Evolutionary conservation across 2,888 invertebrate species (phyloP), one percentile per base, ranked within the genome.

Genomic region (Trichogramma evanescens): DNA sequence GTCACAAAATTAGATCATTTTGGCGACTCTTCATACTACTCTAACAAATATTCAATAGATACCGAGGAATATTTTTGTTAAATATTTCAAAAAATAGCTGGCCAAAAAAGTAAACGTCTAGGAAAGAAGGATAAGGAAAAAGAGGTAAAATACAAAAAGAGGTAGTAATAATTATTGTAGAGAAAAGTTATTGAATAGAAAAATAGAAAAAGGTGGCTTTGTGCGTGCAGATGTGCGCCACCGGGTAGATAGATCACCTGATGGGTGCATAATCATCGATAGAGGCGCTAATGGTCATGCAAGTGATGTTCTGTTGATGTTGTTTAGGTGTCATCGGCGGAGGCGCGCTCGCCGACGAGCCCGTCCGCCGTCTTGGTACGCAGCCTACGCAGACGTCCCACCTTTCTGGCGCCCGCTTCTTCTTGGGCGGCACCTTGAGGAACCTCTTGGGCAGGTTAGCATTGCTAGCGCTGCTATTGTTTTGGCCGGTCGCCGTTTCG

Each of bases 361-460:
- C 39, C 41, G 68, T 61, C 62, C 76, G 75, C 68, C 76, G 75
- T 64, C 76, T 70, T 46, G 76, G 76, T 54, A 76, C 74, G 57
- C 74, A 76, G 54, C 75, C 76, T 45, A 71, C 71, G 64, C 84
- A 83, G 62, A 77, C 76, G 66, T 79, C 78, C 70, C 80, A 79
- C 67, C 74, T 74, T 58, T 77, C 75, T 58, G 75, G 68, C 13
- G 71, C 70, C 59, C 72, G 71, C 58, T 70, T 74, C 65, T 72
- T 75, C 67, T 69, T 73, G 59, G 71, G 72, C 59, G 70, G 81
- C 75, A 74, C 81, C 77, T 69, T 80, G 74, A 69, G 80, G 76
- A 72, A 78, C 43, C 62, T 55, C 13, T 49, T 38, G 74, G 62
- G 71, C 78, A 50, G 69, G 74, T 65, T 67, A 85, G 67, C 89